A percentile compares a stretch with the other conserved stretches of the same genome.
Conservation (phyloP, 1,140 invertebrate species). For the Drosophila micromelanica region DNA sequence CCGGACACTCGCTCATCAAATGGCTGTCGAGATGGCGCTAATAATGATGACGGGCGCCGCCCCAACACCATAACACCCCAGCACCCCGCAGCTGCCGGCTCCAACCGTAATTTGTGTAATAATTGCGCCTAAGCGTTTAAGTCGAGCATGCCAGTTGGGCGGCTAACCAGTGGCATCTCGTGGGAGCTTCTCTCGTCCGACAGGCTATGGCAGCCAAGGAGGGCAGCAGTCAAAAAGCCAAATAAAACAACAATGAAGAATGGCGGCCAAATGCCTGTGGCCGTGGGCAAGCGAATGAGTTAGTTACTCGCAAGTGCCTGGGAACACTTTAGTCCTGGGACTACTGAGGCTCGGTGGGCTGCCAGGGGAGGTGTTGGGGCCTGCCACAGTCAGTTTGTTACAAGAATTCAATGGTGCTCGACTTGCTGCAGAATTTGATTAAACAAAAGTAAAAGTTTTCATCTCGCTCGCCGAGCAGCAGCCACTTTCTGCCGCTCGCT, state of each 20-base stretch:
- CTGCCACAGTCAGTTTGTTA: constrained; percentile 43
- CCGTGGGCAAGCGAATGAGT: constrained; percentile 44
- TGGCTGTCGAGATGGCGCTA: constrained; percentile 60
- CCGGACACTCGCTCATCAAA: constrained; percentile 70
- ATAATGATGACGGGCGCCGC: constrained; percentile 48
- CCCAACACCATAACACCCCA: neutral
- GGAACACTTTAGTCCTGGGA: constrained; percentile 27
- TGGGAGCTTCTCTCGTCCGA: constrained; percentile 47
- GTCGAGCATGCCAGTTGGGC: constrained; percentile 69
- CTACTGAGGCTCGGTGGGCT: neutral
- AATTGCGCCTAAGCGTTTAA: constrained; percentile 82
- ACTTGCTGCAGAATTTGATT: constrained; percentile 75
- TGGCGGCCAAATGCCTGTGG: constrained; percentile 41
- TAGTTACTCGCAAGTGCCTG: constrained; percentile 39
- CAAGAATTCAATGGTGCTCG: constrained; percentile 72
- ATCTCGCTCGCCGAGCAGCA: constrained; percentile 48
- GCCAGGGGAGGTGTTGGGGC: neutral
- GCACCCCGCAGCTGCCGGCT: neutral
- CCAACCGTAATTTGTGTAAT: constrained; percentile 74
- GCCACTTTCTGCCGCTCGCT: constrained; percentile 47
- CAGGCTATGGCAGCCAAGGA: neutral
- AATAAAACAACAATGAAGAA: constrained; percentile 56
- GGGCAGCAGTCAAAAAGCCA: neutral
- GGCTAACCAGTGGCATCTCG: constrained; percentile 61
- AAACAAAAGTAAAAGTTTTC: constrained; percentile 79